These are phyloP conservation scores for Poeciliopsis infans DNA, from an alignment of 2,797 vertebrate species.

Conservation along the genomic window DNA sequence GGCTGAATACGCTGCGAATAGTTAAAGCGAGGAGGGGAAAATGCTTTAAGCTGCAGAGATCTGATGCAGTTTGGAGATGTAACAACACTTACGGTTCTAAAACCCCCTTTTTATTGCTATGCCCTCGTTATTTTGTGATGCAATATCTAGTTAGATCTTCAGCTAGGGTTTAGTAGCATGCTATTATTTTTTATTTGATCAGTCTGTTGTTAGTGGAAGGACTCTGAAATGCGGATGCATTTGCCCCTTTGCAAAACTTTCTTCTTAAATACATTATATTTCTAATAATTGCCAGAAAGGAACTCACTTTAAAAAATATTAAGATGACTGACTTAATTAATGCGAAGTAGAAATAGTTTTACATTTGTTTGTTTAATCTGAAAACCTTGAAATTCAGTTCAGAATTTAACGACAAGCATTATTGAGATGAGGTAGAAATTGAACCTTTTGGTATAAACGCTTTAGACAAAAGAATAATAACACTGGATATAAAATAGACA, in stretches of 20 bases:
- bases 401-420: neutral
- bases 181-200: neutral
- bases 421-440: too few species aligned
- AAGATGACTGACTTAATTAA: neutral
- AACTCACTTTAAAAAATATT: neutral
- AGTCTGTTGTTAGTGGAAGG: neutral
- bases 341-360: neutral
- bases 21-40: constrained; percentile 35
- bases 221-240: neutral
- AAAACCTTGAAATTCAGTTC: neutral
- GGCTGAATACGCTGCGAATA: constrained; percentile 47
- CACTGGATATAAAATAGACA: too few species aligned
- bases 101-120: neutral
- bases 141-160: neutral
- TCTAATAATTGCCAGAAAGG: neutral
- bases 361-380: neutral
- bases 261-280: neutral
- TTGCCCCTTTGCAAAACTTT: neutral
- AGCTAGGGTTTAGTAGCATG: neutral
- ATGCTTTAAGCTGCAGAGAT: constrained; percentile 24
- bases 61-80: constrained; percentile 27
- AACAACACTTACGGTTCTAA: neutral
- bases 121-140: neutral
- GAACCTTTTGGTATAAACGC: neutral
- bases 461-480: neutral